These are phyloP conservation scores for Australoheros facetus DNA, from an alignment of 2,797 vertebrate genomes.

Conservation along the genomic window DNA sequence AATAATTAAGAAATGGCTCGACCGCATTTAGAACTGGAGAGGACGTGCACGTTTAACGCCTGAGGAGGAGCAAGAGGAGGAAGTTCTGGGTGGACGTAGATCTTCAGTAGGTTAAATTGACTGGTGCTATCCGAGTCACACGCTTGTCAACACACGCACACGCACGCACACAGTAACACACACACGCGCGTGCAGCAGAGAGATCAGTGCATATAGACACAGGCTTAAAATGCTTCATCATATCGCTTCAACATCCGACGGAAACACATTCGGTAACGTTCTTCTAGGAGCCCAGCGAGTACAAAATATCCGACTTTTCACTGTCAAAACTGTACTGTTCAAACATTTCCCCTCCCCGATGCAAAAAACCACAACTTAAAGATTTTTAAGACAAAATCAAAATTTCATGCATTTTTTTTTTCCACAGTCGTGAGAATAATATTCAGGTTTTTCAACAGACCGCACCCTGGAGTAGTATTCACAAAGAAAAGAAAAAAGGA, in stretches of 20 bases:
- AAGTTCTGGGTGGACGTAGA: constrained; percentile 73
- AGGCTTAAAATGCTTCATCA: constrained; percentile 73
- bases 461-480: constrained; percentile 77
- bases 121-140: constrained; percentile 63
- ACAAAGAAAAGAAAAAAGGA: constrained; percentile 69
- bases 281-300: constrained; percentile 63
- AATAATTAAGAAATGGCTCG: constrained; percentile 56
- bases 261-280: constrained; percentile 75
- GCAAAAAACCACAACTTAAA: constrained; percentile 75
- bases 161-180: constrained; percentile 28
- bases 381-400: constrained; percentile 69
- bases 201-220: constrained; percentile 81
- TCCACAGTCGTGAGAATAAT: constrained; percentile 63
- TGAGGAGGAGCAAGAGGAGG: constrained; percentile 68
- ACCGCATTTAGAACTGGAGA: constrained; percentile 31
- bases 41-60: constrained; percentile 54
- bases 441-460: constrained; percentile 73
- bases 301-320: constrained; percentile 31
- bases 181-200: constrained; percentile 58
- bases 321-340: constrained; percentile 55
- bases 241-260: constrained; percentile 72
- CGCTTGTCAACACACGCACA: constrained; percentile 32
- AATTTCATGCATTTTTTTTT: constrained; percentile 74
- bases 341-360: constrained; percentile 33
- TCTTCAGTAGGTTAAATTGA: constrained; percentile 71